Evolutionary conservation across 2,797 vertebrate species (phyloP), one percentile per base, ranked within the genome.

Genomic region (Pseudochromis fuscus): DNA sequence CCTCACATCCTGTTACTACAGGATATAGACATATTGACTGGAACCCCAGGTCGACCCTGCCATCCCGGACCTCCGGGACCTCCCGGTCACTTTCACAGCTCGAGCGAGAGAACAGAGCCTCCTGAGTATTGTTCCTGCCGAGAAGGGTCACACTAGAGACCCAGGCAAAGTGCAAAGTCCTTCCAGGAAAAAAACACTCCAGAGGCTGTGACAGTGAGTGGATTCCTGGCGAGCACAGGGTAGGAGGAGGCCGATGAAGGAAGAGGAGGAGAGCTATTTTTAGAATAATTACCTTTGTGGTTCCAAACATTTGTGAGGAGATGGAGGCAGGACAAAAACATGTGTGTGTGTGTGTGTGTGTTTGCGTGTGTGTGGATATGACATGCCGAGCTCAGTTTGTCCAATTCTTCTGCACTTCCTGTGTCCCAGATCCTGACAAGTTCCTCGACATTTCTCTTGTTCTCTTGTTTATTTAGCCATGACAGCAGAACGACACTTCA

Each of bases 181-280:
- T 82, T 91, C 87, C 91, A 92, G 93, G 93, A 93, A 94, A 93
- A 92, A 92, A 93, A 93, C 91, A 94, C 91, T 94, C 87, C 85
- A 91, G 72, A 62, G 61, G 66, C 84, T 85, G 28, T 48, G 81
- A 87, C 79, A 79, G 70, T 4, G 71, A 83, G 51, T 40, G 72
- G 53, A 85, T 63, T 85, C 76, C 75, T 73, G 78, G 63, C 61
- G 49, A 68, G 61, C 7, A 3, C 28, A 57, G 51, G 68, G 77
- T 51, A 69, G 65, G 72, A 74, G 81, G 74, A 53, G 35, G 74
- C 81, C 82, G 72, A 71, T 74, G 67, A 82, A 84, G 84, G 79
- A 85, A 82, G 75, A 76, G 71, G 81, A 79, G 72, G 58, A 66
- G 53, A 72, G 61, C 75, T 94, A 93, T 92, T 92, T 91, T 90